A percentile compares a stretch with the other conserved stretches of the same genome.
Evolutionary conservation across 2,797 vertebrate genomes (phyloP).

Genomic region (Sparus aurata): DNA sequence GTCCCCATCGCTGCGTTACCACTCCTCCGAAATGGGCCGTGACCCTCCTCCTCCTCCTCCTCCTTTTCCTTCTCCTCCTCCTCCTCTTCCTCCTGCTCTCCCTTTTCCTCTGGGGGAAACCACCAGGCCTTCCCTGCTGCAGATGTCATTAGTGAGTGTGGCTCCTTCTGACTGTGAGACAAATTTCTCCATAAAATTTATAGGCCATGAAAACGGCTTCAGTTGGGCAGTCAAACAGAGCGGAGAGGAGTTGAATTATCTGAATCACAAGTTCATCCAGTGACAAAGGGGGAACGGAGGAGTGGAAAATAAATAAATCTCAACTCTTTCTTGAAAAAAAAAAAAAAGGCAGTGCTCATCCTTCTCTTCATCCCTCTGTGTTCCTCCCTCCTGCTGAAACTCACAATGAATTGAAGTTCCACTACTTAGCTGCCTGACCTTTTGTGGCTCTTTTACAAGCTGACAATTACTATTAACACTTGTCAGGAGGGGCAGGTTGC

Average conservation of each 20-base stretch:
- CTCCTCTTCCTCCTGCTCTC: constrained; percentile 18
- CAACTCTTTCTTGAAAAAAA: neutral
- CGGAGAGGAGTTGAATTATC: constrained; percentile 36
- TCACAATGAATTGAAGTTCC: constrained; percentile 43
- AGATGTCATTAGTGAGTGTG: constrained; percentile 83
- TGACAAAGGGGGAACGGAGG: constrained; percentile 44
- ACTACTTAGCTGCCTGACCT: constrained; percentile 63
- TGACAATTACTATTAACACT: constrained; percentile 63
- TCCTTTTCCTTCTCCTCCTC: constrained; percentile 13
- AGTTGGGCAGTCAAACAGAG: constrained; percentile 42
- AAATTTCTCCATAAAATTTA: constrained; percentile 83
- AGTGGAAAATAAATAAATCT: constrained; percentile 54
- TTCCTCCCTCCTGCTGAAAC: constrained; percentile 31
- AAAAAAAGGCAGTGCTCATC: constrained; percentile 13
- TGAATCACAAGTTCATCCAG: constrained; percentile 32
- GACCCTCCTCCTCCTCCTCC: constrained; percentile 48
- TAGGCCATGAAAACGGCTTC: constrained; percentile 80
- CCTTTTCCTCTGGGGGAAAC: constrained; percentile 36
- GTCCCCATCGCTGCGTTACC: constrained; percentile 62
- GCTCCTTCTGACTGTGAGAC: constrained; percentile 67
- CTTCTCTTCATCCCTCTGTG: constrained; percentile 16
- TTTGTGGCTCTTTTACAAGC: constrained; percentile 70
- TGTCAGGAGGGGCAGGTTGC: constrained; percentile 34
- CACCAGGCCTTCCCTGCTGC: constrained; percentile 59
- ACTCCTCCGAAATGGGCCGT: constrained; percentile 55